phyloP scores from a whole-genome alignment of 2,113 vertebrate species.

The Stigmatopora argus region DNA sequence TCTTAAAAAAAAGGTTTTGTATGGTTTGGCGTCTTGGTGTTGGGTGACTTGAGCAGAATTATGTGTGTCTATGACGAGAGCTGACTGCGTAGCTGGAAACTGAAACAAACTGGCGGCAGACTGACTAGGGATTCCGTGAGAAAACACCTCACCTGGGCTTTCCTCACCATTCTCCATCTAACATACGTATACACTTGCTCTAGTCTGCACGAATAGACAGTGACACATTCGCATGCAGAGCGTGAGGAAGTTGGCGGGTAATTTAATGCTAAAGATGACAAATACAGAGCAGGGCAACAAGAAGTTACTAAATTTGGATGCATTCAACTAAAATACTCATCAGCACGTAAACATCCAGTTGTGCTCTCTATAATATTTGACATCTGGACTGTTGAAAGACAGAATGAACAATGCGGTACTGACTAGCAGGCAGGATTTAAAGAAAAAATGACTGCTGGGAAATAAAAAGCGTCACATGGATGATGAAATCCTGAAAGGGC shows the following conservation, averaged over 20 bases:
- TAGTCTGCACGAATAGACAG: constrained; percentile 25
- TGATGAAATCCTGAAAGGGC: not conserved
- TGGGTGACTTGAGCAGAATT: constrained; percentile 20
- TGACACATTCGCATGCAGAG: constrained; percentile 32
- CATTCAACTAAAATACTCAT: not conserved
- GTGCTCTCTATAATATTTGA: not conserved
- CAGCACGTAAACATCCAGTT: not conserved
- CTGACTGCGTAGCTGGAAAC: constrained; percentile 44
- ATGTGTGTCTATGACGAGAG: constrained; percentile 18
- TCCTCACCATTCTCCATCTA: constrained; percentile 34
- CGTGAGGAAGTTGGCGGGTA: constrained; percentile 2
- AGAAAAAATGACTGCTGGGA: not conserved
- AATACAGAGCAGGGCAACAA: constrained; percentile 1
- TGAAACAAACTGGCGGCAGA: constrained; percentile 33
- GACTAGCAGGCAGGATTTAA: not conserved
- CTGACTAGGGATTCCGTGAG: constrained; percentile 42
- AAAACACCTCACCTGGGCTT: constrained; percentile 56
- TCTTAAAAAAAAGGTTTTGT: constrained; percentile 32
- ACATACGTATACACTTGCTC: constrained; percentile 15
- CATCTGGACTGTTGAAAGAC: not conserved
- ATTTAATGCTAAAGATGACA: not conserved
- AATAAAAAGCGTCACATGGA: not conserved
- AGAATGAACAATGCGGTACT: not conserved
- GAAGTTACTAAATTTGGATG: not conserved
- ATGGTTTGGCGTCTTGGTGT: constrained; percentile 24